These are phyloP conservation scores for Drosophila eugracilis DNA, from an alignment of 1,140 invertebrate genomes.

Conservation along the genomic window DNA sequence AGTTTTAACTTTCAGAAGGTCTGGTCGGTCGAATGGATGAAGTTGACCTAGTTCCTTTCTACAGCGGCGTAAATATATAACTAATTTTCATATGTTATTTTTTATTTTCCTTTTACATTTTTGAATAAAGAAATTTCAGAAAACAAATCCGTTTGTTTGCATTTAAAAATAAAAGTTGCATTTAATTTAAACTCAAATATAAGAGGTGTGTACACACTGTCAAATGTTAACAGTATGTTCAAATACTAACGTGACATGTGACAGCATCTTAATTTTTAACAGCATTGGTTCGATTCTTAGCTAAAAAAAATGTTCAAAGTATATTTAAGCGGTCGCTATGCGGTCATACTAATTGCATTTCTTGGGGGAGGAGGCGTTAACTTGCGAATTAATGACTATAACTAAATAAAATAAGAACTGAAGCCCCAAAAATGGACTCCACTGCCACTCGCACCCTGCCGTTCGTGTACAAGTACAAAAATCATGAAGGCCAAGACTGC, in stretches of 20 bases:
- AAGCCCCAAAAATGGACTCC: slow-evolving; percentile 18
- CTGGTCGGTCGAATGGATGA: background rate
- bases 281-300: background rate
- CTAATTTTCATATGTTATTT: slow-evolving; percentile 2
- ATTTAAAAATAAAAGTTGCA: no score
- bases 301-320: background rate
- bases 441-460: slow-evolving; percentile 42
- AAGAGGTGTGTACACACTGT: no score
- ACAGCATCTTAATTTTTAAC: no score
- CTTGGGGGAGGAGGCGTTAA: slow-evolving; percentile 28
- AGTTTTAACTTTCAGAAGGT: slow-evolving; percentile 52
- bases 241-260: no score
- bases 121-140: slow-evolving; percentile 8
- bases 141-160: background rate
- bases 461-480: slow-evolving; percentile 72
- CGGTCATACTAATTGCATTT: slow-evolving; percentile 24
- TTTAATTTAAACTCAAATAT: no score
- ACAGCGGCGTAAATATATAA: background rate
- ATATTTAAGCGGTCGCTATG: slow-evolving; percentile 10
- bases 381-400: slow-evolving; percentile 27
- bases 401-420: slow-evolving; percentile 14
- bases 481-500: slow-evolving; percentile 61
- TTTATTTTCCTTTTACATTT: background rate
- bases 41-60: background rate
- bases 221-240: no score